Percentiles rank a stretch among this genome's conserved stretches.
Evolutionary conservation across 2,113 vertebrate genomes (phyloP).

Genomic region (Gobio gobio): DNA sequence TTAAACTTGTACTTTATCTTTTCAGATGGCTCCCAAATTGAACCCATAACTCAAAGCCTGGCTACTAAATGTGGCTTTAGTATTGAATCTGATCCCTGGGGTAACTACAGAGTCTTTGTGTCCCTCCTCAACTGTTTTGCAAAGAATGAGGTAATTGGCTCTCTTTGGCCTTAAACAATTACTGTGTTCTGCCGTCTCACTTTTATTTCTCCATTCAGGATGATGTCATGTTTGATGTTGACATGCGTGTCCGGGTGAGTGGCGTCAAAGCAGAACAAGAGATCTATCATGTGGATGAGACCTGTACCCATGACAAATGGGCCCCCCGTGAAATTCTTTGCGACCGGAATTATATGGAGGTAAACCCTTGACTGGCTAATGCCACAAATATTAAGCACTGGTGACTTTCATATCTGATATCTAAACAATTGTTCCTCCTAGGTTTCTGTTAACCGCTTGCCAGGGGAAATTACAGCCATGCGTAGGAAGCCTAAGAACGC

Average conservation of each 20-base stretch:
- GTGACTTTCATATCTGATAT: neutral
- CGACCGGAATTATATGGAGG: constrained; percentile 79
- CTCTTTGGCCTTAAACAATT: neutral
- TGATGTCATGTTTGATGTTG: constrained; percentile 59
- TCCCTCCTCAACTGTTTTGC: constrained; percentile 75
- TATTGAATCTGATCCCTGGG: constrained; percentile 76
- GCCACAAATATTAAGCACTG: neutral
- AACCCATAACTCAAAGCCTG: constrained; percentile 64
- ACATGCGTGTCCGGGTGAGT: constrained; percentile 66
- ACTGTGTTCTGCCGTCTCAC: neutral
- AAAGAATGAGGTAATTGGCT: constrained; percentile 63
- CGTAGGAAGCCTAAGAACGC: neutral
- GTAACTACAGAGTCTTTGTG: constrained; percentile 71
- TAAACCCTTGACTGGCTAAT: constrained; percentile 34
- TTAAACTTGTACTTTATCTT: neutral
- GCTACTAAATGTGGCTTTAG: constrained; percentile 78
- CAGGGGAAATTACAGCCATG: constrained; percentile 61
- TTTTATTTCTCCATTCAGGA: constrained; percentile 46
- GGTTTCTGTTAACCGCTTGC: constrained; percentile 77
- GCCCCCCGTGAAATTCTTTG: constrained; percentile 74
- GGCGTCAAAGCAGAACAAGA: constrained; percentile 38
- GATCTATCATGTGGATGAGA: constrained; percentile 62
- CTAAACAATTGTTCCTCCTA: constrained; percentile 43
- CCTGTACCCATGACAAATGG: constrained; percentile 69
- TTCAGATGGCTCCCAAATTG: constrained; percentile 67